Conservation (phyloP, 2,797 vertebrate species). For the Pseudomugil gertrudae region DNA sequence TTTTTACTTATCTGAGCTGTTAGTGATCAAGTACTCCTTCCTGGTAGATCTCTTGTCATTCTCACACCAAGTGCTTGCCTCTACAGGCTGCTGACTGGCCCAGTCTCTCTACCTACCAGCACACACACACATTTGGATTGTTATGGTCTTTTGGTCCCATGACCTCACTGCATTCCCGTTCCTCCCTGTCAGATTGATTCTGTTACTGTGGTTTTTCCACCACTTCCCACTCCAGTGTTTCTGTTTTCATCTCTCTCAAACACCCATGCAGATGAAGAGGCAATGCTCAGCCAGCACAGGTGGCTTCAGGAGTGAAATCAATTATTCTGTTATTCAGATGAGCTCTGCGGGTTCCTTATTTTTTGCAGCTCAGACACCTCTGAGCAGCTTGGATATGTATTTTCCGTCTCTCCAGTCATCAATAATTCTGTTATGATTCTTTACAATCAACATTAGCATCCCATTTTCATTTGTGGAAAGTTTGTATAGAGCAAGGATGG, state of each 20-base stretch:
- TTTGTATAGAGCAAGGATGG: constrained; percentile 24
- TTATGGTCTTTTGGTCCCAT: constrained; percentile 71
- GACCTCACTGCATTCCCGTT: constrained; percentile 78
- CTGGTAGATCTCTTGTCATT: constrained; percentile 67
- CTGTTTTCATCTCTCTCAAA: constrained; percentile 34
- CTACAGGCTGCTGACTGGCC: constrained; percentile 62
- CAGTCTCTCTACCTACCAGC: constrained; percentile 25
- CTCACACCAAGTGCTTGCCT: constrained; percentile 75
- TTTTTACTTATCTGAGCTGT: constrained; percentile 55
- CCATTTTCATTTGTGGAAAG: constrained; percentile 29
- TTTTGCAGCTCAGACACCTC: constrained; percentile 8
- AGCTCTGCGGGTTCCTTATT: background rate
- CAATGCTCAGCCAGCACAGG: constrained; percentile 27
- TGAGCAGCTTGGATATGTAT: background rate
- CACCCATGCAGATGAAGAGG: constrained; percentile 21
- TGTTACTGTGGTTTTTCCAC: constrained; percentile 79
- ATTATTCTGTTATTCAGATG: constrained; percentile 22
- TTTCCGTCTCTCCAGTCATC: constrained; percentile 5
- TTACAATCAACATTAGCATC: constrained; percentile 24
- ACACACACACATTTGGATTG: constrained; percentile 49
- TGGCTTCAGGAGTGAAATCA: constrained; percentile 43
- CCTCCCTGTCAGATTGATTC: constrained; percentile 77
- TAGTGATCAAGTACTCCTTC: constrained; percentile 69
- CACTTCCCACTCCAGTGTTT: constrained; percentile 45
- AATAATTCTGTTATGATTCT: constrained; percentile 17